Evolutionary conservation across 2,888 invertebrate species (phyloP), one percentile per base, ranked within the genome.

Genomic region (Tetrapedia diversipes): DNA sequence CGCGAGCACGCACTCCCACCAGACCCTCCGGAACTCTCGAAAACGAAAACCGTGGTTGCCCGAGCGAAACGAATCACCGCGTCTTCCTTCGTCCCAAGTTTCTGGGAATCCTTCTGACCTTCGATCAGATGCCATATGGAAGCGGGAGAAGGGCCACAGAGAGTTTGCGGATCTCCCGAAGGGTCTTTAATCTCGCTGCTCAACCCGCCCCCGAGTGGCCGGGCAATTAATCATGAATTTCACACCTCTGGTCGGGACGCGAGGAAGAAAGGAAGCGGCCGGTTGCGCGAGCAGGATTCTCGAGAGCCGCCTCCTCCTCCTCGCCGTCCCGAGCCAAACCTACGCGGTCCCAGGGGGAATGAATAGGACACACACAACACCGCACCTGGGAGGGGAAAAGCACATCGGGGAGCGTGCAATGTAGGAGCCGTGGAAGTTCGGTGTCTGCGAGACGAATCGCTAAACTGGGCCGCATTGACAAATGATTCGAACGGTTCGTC

Each of bases 401-500:
- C 41, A n/a, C n/a, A n/a, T n/a, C n/a, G n/a, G n/a, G 22, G 54
- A 59, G 37, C 77, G 60, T 68, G 65, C 74, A 73, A 70, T 66
- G n/a, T n/a, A 1, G 54, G 16, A 70, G 43, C 56, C 56, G 53
- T 71, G 71, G 71, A 81, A 78, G 60, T 47, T 80, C 69, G 81
- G 79, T 77, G 84, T 82, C 77, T 73, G 82, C 80, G 89, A 86
- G 84, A 89, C 90, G 89, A 91, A 91, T 91, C 84, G 87, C 85
- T 88, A 87, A 89, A 90, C 90, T 89, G 89, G 88, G 84, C 87
- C 87, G 87, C 87, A 90, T 90, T 90, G 91, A 91, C 90, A 90
- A 91, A 91, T 90, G 90, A 90, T 90, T 89, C 86, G 79, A 88
- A 86, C 82, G 82, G 82, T 77, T 86, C 74, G 78, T 78, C n/a